Percentiles rank a stretch among this genome's conserved stretches.
These are phyloP conservation scores for Proales similis DNA, from an alignment of 1,140 invertebrate genomes.

Conservation along the genomic window DNA sequence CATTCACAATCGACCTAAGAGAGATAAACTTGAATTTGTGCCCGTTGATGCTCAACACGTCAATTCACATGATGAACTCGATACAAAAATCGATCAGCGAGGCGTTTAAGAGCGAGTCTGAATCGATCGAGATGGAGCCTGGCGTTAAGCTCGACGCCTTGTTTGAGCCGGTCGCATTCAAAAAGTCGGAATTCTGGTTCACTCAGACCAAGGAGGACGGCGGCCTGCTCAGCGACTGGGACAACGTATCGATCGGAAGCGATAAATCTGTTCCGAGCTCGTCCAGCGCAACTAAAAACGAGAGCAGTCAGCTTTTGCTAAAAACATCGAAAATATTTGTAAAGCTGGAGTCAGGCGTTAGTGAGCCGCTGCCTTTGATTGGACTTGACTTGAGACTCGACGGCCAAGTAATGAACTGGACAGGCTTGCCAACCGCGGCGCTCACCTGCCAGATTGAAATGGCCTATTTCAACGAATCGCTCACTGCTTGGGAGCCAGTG, in stretches of 20 bases:
- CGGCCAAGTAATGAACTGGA: constrained; percentile 30
- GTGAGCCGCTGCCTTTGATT: constrained; percentile 21
- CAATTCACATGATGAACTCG: constrained; percentile 3
- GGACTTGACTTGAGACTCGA: neutral
- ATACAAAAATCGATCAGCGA: constrained; percentile 7
- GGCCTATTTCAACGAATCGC: constrained; percentile 66
- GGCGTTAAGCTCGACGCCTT: neutral
- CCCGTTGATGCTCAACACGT: constrained; percentile 5
- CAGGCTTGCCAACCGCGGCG: constrained; percentile 45
- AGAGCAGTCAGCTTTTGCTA: neutral
- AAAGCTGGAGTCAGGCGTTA: constrained; percentile 24
- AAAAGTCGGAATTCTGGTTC: constrained; percentile 23
- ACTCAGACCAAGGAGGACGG: constrained; percentile 15
- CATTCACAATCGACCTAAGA: neutral
- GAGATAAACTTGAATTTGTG: neutral
- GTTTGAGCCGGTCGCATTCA: constrained; percentile 15
- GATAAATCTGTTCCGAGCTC: neutral
- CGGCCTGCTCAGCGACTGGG: neutral
- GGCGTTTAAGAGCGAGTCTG: neutral
- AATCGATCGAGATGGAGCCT: constrained; percentile 1
- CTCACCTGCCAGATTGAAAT: constrained; percentile 61
- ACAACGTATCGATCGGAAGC: constrained; percentile 6
- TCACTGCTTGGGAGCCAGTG: constrained; percentile 69
- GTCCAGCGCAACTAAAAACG: neutral
- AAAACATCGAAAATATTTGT: constrained; percentile 14